Evolutionary conservation across 2,797 vertebrate genomes (phyloP).

Genomic region (Muscicapa striata): DNA sequence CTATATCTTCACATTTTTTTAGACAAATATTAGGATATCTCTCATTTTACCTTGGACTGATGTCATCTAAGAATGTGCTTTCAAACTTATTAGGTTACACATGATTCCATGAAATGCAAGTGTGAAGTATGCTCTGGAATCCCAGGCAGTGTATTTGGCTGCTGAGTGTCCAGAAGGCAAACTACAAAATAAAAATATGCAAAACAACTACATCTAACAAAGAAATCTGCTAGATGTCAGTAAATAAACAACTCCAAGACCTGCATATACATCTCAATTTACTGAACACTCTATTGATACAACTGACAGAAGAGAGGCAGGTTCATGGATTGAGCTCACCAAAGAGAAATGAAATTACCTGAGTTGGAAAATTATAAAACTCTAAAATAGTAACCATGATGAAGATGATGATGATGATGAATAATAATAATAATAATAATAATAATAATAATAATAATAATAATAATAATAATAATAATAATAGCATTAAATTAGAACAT

Average conservation of each 20-base stretch:
- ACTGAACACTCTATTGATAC: background rate
- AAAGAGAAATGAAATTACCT: slow-evolving; percentile 8
- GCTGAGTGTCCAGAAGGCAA: background rate
- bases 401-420: background rate
- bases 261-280: background rate
- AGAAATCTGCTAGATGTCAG: background rate
- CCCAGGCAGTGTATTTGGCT: background rate
- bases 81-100: background rate
- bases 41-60: background rate
- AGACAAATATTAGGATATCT: background rate
- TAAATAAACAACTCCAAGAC: background rate
- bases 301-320: background rate
- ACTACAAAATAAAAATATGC: background rate
- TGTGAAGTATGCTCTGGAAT: background rate
- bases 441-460: no score
- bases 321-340: background rate
- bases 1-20: background rate
- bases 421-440: no score
- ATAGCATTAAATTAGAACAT: no score
- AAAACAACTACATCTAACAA: background rate
- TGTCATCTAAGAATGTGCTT: background rate
- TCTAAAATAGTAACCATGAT: background rate
- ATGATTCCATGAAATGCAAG: background rate
- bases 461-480: no score
- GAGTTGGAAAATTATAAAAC: background rate